Conservation (phyloP, 2,113 vertebrate genomes). For the Labeo rohita region DNA sequence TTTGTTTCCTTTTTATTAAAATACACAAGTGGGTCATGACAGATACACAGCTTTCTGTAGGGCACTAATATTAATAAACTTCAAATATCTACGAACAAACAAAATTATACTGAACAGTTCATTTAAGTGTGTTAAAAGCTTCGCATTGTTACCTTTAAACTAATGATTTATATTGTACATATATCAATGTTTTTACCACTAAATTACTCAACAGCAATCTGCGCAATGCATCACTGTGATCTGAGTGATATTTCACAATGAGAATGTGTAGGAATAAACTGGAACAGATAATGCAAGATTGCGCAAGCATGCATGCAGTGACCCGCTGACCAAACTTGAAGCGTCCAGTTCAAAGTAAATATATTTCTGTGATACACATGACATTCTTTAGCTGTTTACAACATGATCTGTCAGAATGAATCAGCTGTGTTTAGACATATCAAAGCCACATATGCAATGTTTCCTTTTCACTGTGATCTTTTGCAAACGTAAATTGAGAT, state of each 20-base stretch:
- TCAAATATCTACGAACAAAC: neutral
- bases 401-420: conserved; percentile 44
- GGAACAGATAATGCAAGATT: neutral
- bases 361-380: conserved; percentile 33
- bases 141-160: neutral
- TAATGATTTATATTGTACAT: too few relatives aligned
- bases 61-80: neutral
- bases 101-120: neutral
- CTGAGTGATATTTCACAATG: neutral
- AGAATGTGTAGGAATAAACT: neutral
- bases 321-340: conserved; percentile 18
- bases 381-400: conserved; percentile 28
- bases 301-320: conserved; percentile 5
- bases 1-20: neutral
- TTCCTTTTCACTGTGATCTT: conserved; percentile 20
- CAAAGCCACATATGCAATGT: neutral
- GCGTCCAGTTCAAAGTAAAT: conserved; percentile 6
- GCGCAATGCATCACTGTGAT: neutral
- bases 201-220: neutral
- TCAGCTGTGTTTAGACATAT: conserved; percentile 28
- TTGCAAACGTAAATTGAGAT: conserved; percentile 3
- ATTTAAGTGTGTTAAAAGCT: neutral
- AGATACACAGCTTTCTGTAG: neutral
- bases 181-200: neutral
- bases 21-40: neutral